Conservation (phyloP, 1,140 invertebrate species). For the Lasioglossum albipes region DNA sequence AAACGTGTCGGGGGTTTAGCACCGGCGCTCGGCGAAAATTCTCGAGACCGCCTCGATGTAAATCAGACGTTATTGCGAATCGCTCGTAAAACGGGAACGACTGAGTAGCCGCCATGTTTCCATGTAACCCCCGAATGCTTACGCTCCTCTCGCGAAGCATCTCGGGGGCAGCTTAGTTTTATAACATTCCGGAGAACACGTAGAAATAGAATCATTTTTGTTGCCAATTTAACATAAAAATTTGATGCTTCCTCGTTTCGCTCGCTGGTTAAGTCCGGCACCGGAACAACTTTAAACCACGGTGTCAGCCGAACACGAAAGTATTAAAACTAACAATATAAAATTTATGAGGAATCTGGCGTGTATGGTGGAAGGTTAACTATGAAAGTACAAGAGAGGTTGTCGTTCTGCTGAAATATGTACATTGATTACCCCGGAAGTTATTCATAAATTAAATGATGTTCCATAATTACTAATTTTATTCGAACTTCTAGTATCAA, state of each 20-base stretch:
- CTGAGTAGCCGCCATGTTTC: too few relatives aligned
- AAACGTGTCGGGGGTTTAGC: neutral
- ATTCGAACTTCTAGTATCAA: too few relatives aligned
- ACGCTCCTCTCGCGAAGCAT: neutral
- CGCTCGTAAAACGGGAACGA: neutral
- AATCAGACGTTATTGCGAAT: neutral
- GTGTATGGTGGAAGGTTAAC: too few relatives aligned
- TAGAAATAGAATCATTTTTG: slow-evolving; percentile 1
- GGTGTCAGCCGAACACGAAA: too few relatives aligned
- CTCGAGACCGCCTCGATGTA: neutral
- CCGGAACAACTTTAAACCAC: neutral
- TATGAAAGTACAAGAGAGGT: too few relatives aligned
- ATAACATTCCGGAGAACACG: neutral
- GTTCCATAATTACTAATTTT: too few relatives aligned
- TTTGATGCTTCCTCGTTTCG: neutral
- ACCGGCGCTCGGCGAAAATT: neutral
- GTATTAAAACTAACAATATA: too few relatives aligned
- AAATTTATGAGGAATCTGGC: too few relatives aligned
- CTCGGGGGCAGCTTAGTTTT: neutral
- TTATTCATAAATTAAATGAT: too few relatives aligned
- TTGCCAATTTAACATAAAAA: slow-evolving; percentile 4
- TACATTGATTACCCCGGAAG: too few relatives aligned
- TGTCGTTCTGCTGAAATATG: too few relatives aligned
- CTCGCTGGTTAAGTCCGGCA: neutral
- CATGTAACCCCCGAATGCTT: too few relatives aligned